Conservation (phyloP, 2,113 vertebrate species). For the Chaetodon auriga region DNA sequence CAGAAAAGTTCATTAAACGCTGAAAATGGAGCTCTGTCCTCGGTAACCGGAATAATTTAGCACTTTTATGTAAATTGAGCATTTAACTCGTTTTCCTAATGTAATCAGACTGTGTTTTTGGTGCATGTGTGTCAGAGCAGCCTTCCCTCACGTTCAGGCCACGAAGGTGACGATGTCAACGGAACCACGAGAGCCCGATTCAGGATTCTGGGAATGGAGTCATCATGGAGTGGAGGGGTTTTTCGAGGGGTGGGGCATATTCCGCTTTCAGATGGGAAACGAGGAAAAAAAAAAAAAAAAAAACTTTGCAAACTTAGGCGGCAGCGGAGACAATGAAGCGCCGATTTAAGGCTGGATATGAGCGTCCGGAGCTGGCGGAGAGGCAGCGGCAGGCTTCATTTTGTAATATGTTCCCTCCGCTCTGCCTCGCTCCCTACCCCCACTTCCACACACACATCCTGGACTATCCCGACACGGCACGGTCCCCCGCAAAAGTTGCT, state of each 20-base stretch:
- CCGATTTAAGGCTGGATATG: slow-evolving; percentile 30
- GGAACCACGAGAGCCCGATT: slow-evolving; percentile 53
- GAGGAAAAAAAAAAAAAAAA: slow-evolving; percentile 70
- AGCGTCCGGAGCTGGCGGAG: slow-evolving; percentile 21
- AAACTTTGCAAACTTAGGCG: slow-evolving; percentile 79
- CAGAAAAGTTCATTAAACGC: not conserved
- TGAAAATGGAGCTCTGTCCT: not conserved
- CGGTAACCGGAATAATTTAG: not conserved
- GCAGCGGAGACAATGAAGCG: slow-evolving; percentile 62
- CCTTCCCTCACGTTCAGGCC: not conserved
- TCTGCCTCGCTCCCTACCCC: slow-evolving; percentile 48
- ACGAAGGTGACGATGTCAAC: slow-evolving; percentile 52
- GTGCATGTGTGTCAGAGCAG: not conserved
- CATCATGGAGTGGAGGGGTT: slow-evolving; percentile 74
- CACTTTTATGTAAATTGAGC: not conserved
- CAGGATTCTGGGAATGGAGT: slow-evolving; percentile 74
- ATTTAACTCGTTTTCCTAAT: not conserved
- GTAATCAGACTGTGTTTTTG: too few relatives aligned
- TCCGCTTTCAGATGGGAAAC: slow-evolving; percentile 75
- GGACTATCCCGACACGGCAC: slow-evolving; percentile 60
- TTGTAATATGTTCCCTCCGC: slow-evolving; percentile 39
- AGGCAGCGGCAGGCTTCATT: slow-evolving; percentile 25
- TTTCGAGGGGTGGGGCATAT: slow-evolving; percentile 85
- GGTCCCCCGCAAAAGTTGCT: slow-evolving; percentile 74
- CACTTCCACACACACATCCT: slow-evolving; percentile 69